These are phyloP conservation scores for Dryobotodes eremita DNA, from an alignment of 2,888 invertebrate genomes.

Conservation along the genomic window DNA sequence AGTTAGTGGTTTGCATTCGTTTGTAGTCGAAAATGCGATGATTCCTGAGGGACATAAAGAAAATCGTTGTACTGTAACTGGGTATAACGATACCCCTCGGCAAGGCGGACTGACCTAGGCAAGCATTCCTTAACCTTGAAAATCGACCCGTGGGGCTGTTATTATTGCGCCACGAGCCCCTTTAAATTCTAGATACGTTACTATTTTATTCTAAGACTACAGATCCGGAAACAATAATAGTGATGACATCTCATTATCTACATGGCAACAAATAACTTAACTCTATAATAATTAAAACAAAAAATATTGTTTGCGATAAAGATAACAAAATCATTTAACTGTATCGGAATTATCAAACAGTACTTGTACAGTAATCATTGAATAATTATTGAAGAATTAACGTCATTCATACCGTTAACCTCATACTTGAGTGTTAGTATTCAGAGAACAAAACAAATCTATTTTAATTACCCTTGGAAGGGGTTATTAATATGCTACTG, in stretches of 20 bases:
- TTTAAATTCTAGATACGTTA: not conserved
- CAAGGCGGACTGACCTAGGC: not conserved
- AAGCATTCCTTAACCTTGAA: not conserved
- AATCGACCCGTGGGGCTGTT: too few relatives aligned
- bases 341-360: not conserved
- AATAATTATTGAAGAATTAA: not conserved
- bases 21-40: too few relatives aligned
- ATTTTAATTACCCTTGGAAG: conserved; percentile 15
- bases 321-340: conserved; percentile 25
- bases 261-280: conserved; percentile 2
- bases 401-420: not conserved
- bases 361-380: not conserved
- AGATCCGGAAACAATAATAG: conserved; percentile 13
- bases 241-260: conserved; percentile 13
- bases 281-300: not conserved
- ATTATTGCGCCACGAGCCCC: not conserved
- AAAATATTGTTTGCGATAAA: conserved; percentile 9
- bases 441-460: not conserved
- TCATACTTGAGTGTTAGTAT: not conserved
- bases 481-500: conserved; percentile 10
- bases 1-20: too few relatives aligned
- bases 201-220: not conserved
- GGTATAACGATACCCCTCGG: not conserved
- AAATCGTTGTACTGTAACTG: not conserved
- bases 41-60: too few relatives aligned